These are phyloP conservation scores for Enteromius afrohamiltoni DNA, from an alignment of 2,797 vertebrate genomes.

Conservation along the genomic window DNA sequence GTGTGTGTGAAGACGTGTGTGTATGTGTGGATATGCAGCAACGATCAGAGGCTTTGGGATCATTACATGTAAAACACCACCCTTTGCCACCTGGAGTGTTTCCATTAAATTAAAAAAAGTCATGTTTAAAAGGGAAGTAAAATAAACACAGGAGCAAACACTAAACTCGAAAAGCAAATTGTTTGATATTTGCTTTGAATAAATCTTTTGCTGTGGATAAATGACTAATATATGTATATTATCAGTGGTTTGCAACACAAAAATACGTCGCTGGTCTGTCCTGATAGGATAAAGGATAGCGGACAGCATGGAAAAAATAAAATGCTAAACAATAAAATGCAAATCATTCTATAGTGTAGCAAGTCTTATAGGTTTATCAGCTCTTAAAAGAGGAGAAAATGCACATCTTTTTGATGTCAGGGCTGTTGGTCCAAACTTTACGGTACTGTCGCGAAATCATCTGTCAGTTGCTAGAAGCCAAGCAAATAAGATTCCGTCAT, in stretches of 20 bases:
- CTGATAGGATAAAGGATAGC: too few species aligned
- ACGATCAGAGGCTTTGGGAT: constrained; percentile 7
- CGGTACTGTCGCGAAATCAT: not conserved
- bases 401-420: constrained; percentile 1
- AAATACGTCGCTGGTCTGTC: not conserved
- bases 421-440: constrained; percentile 12
- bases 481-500: not conserved
- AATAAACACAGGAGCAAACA: not conserved
- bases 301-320: not conserved
- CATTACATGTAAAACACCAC: constrained; percentile 18
- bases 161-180: not conserved
- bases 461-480: constrained; percentile 5
- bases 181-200: not conserved
- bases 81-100: not conserved
- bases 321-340: not conserved
- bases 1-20: constrained; percentile 24
- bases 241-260: not conserved
- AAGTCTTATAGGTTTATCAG: not conserved
- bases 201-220: not conserved
- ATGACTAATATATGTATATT: not conserved
- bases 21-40: constrained; percentile 22
- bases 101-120: not conserved
- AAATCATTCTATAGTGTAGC: not conserved
- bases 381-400: not conserved
- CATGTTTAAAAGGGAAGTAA: not conserved